Evolutionary conservation across 2,113 vertebrate genomes (phyloP).

Genomic region (Cichladusa arquata): DNA sequence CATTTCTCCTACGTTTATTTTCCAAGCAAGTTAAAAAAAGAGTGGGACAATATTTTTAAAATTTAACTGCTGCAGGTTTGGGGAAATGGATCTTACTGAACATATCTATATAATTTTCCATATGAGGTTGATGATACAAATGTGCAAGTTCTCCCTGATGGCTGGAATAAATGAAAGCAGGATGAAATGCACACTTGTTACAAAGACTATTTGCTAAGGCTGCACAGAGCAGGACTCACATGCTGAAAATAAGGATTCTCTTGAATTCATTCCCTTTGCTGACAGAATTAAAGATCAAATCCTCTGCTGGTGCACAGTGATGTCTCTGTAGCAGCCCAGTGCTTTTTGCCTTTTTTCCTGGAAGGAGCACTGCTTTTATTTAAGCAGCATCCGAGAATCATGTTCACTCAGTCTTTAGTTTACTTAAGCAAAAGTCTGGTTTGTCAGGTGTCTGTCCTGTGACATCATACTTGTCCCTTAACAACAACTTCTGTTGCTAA

Average conservation of each 20-base stretch:
- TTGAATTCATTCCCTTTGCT: neutral
- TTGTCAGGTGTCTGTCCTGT: neutral
- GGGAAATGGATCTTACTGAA: neutral
- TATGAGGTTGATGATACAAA: neutral
- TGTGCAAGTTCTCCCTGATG: neutral
- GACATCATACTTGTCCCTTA: neutral
- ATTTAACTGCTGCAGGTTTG: accelerated
- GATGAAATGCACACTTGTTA: neutral
- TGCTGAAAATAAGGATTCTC: neutral
- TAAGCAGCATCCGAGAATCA: neutral
- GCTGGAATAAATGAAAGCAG: neutral
- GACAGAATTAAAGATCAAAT: neutral
- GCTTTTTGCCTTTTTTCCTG: neutral
- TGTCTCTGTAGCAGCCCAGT: neutral
- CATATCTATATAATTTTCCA: neutral
- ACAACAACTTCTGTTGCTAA: neutral
- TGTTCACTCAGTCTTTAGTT: neutral
- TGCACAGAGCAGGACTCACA: neutral
- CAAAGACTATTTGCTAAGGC: neutral
- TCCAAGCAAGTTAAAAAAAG: neutral
- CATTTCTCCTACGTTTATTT: neutral
- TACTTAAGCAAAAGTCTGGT: neutral
- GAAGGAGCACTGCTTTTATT: neutral
- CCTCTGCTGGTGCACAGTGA: neutral
- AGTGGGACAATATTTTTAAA: neutral